Evolutionary conservation across 2,888 invertebrate species (phyloP).

Genomic region (Lepetodrilus schrolli): DNA sequence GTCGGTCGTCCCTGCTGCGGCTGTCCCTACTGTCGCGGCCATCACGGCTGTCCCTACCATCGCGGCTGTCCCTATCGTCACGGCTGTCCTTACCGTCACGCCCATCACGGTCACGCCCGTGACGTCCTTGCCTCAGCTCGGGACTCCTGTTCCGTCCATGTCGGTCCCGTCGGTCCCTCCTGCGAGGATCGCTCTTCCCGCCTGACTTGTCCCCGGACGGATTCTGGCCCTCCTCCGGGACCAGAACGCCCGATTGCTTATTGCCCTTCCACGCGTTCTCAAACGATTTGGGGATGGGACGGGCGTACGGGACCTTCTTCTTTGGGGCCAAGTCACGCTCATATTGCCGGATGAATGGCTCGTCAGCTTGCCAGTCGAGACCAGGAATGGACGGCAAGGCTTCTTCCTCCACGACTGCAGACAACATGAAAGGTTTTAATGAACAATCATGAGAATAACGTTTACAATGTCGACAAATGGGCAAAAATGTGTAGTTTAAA

Average conservation of each 20-base stretch:
- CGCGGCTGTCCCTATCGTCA: too few species aligned
- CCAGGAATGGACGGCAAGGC: constrained; percentile 69
- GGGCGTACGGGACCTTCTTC: constrained; percentile 88
- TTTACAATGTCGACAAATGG: too few species aligned
- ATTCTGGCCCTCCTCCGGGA: constrained; percentile 34
- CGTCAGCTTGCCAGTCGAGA: constrained; percentile 66
- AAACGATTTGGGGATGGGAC: constrained; percentile 96
- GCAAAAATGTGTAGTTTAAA: too few species aligned
- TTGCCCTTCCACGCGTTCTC: constrained; percentile 94
- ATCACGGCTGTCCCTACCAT: background rate
- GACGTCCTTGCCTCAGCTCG: constrained; percentile 34
- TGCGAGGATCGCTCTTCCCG: constrained; percentile 12
- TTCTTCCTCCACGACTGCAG: constrained; percentile 48
- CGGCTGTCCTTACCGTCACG: too few species aligned
- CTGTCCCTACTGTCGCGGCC: constrained; percentile 17
- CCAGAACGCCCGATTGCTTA: constrained; percentile 46
- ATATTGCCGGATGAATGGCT: constrained; percentile 46
- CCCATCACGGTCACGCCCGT: constrained; percentile 26
- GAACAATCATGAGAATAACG: too few species aligned
- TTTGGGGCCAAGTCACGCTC: constrained; percentile 44
- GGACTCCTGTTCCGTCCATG: constrained; percentile 35
- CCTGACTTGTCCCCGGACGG: constrained; percentile 28
- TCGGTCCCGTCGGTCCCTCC: background rate
- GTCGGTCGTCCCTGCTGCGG: background rate
- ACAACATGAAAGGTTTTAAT: too few species aligned